phyloP scores from a whole-genome alignment of 2,797 vertebrate species.

The Squalus acanthias region DNA sequence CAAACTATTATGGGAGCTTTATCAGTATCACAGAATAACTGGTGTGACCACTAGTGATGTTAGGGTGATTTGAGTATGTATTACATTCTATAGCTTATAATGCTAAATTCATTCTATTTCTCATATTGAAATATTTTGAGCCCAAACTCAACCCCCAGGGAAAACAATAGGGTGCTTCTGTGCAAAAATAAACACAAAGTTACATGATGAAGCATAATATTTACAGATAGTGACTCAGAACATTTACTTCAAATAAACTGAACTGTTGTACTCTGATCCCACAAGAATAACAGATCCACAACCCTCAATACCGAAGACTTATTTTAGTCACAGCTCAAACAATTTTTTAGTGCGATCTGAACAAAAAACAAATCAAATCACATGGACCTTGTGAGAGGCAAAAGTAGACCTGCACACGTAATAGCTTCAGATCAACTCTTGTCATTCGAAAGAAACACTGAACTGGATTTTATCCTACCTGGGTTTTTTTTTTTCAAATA shows the following conservation, averaged over 20 bases:
- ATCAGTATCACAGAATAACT: background rate
- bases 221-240: background rate
- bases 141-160: too few species aligned
- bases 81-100: background rate
- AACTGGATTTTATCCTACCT: background rate
- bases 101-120: background rate
- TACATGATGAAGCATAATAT: background rate
- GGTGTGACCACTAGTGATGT: background rate
- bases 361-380: background rate
- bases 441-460: background rate
- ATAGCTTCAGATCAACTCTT: background rate
- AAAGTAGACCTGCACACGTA: background rate
- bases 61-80: background rate
- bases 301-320: background rate
- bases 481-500: background rate
- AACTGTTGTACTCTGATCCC: background rate
- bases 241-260: background rate
- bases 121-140: background rate
- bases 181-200: background rate
- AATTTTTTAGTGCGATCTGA: background rate
- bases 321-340: background rate
- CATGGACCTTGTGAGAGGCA: background rate
- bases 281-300: background rate
- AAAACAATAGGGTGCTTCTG: background rate
- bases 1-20: background rate